Evolutionary conservation across 2,113 vertebrate genomes (phyloP).

Genomic region (Bujurquina vittata): DNA sequence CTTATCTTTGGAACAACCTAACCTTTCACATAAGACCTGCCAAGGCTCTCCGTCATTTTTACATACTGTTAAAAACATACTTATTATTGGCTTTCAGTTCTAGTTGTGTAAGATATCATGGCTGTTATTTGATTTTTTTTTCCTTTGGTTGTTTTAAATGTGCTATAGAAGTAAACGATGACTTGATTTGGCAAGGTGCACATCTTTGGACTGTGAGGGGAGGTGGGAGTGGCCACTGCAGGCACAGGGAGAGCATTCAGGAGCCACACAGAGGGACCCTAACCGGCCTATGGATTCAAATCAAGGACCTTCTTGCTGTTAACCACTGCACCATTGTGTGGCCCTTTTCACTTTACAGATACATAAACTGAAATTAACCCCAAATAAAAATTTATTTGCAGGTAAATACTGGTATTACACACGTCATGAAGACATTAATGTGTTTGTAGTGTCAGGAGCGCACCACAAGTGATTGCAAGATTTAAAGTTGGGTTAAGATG

Average conservation of each 20-base stretch:
- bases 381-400: accelerated
- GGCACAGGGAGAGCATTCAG: not conserved
- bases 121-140: too few relatives aligned
- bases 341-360: not conserved
- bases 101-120: not conserved
- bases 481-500: not conserved
- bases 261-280: too few relatives aligned
- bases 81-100: not conserved
- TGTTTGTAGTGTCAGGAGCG: not conserved
- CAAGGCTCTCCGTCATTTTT: not conserved
- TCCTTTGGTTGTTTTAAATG: not conserved
- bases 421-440: not conserved
- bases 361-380: accelerated
- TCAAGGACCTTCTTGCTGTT: too few relatives aligned
- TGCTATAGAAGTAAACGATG: not conserved
- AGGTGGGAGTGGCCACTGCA: not conserved
- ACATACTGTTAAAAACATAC: not conserved
- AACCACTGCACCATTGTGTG: not conserved
- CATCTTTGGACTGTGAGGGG: not conserved
- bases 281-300: too few relatives aligned
- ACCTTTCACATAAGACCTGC: not conserved
- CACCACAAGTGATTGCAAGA: not conserved
- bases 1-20: not conserved
- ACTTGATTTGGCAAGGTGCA: not conserved
- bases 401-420: not conserved